Percentiles rank a stretch among this genome's conserved stretches.
phyloP scores from a whole-genome alignment of 2,888 invertebrate genomes.

The Parasteatoda lunata region DNA sequence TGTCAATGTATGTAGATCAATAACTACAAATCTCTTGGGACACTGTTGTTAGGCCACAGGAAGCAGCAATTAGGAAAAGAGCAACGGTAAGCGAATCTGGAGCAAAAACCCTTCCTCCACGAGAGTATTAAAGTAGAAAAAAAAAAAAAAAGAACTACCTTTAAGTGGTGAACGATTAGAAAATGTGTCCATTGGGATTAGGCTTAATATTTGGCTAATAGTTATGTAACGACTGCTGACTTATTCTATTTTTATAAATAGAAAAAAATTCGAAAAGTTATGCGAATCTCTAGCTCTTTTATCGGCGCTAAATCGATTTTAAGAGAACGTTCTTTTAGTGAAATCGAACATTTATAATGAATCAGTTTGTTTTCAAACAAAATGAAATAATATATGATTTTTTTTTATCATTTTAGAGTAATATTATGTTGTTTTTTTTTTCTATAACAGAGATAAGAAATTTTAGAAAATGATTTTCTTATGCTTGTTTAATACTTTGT shows the following conservation, averaged over 20 bases:
- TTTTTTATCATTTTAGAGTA: too few relatives aligned
- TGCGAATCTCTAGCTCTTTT: conserved; percentile 8
- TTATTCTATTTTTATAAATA: conserved; percentile 35
- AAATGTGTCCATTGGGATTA: conserved; percentile 28
- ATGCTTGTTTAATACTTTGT: too few relatives aligned
- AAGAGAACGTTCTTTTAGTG: not conserved
- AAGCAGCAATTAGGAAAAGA: conserved; percentile 26
- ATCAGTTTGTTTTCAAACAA: too few relatives aligned
- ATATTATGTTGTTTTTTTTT: too few relatives aligned
- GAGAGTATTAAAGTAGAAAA: conserved; percentile 2
- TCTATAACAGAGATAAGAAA: too few relatives aligned
- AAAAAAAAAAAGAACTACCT: conserved; percentile 12
- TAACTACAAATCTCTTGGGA: not conserved
- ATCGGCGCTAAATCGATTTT: conserved; percentile 8
- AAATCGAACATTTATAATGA: too few relatives aligned
- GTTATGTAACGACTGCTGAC: conserved; percentile 49
- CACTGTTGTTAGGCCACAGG: conserved; percentile 5
- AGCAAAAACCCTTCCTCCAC: not conserved
- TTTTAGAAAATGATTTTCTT: too few relatives aligned
- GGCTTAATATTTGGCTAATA: conserved; percentile 56
- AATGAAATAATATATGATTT: too few relatives aligned
- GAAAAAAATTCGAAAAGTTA: conserved; percentile 29
- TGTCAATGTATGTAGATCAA: not conserved
- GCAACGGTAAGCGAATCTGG: conserved; percentile 31
- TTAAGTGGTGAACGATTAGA: conserved; percentile 38